phyloP scores from a whole-genome alignment of 2,888 invertebrate species.

The Phlogophora meticulosa region DNA sequence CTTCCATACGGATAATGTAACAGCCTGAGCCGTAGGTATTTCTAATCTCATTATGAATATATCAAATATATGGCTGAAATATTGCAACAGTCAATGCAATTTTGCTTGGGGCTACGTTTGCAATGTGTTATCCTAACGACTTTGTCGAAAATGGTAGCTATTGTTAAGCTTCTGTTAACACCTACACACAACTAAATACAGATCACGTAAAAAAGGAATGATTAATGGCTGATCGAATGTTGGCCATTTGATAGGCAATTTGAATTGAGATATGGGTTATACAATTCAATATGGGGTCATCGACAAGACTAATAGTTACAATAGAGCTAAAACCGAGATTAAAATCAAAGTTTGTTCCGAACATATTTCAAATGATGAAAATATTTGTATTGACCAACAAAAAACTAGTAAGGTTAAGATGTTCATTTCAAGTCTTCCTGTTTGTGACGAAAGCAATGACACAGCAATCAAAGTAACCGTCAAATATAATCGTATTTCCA shows the following conservation, averaged over 20 bases:
- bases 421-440: constrained; percentile 1
- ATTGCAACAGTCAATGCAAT: constrained; percentile 54
- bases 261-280: constrained; percentile 66
- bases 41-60: constrained; percentile 44
- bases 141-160: constrained; percentile 62
- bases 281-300: constrained; percentile 65
- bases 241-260: constrained; percentile 57
- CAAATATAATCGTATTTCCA: constrained; percentile 18
- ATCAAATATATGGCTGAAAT: constrained; percentile 47
- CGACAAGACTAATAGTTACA: constrained; percentile 37
- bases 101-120: constrained; percentile 49
- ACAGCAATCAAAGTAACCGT: constrained; percentile 16
- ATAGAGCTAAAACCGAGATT: constrained; percentile 26
- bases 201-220: constrained; percentile 60
- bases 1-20: constrained; percentile 35
- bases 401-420: not conserved
- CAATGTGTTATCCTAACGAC: constrained; percentile 51
- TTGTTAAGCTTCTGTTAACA: constrained; percentile 69
- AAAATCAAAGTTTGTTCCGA: too few species aligned
- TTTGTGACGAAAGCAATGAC: constrained; percentile 26
- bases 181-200: constrained; percentile 65
- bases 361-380: too few species aligned
- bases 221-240: constrained; percentile 72
- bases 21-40: constrained; percentile 12
- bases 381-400: constrained; percentile 1